These are phyloP conservation scores for Heteronetta atricapilla DNA, from an alignment of 2,113 vertebrate species.

Conservation along the genomic window DNA sequence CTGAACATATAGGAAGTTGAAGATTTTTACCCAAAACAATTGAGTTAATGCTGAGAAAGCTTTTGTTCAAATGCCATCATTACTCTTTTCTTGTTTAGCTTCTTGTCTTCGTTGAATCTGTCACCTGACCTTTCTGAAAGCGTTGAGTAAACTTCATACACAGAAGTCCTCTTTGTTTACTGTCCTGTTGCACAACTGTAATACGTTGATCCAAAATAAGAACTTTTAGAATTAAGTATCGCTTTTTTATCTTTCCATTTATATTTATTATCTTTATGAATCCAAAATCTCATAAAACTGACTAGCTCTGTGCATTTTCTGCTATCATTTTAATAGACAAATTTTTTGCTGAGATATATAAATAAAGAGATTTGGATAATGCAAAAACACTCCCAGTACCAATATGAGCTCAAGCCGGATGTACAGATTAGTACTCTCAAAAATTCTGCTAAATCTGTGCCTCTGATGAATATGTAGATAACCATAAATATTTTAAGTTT, in stretches of 20 bases:
- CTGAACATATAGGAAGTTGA: neutral
- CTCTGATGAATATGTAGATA: neutral
- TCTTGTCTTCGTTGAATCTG: neutral
- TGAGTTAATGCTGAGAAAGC: neutral
- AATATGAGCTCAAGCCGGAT: neutral
- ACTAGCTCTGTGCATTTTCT: neutral
- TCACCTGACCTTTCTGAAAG: neutral
- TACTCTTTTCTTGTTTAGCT: neutral
- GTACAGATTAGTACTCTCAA: neutral
- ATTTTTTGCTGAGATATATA: neutral
- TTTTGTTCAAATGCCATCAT: neutral
- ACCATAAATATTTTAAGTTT: neutral
- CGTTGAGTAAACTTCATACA: neutral
- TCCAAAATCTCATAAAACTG: neutral
- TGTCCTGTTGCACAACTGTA: neutral
- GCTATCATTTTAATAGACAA: neutral
- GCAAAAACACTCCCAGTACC: neutral
- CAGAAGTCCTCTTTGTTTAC: neutral
- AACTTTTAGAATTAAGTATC: neutral
- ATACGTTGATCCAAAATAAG: neutral
- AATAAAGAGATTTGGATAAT: neutral
- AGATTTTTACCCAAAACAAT: neutral
- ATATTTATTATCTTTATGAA: neutral
- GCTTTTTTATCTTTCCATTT: neutral
- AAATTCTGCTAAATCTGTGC: neutral